A percentile compares a stretch with the other conserved stretches of the same genome.
Conservation (phyloP, 2,797 vertebrate genomes). For the Halcyon chelicuti region DNA sequence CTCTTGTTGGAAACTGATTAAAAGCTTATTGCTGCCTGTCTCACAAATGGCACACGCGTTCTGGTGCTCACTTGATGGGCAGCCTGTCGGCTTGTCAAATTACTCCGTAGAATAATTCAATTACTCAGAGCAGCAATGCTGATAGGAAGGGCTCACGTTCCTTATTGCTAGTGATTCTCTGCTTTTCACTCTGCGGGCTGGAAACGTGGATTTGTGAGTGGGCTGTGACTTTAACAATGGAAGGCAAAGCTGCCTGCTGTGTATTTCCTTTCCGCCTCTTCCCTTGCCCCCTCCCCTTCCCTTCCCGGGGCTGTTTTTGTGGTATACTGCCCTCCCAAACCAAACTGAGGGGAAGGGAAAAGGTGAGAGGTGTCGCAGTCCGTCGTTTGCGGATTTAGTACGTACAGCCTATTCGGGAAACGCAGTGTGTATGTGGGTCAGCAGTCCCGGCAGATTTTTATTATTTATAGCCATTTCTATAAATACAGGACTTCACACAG, state of each 20-base stretch:
- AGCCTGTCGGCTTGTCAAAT: conserved; percentile 21
- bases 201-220: background rate
- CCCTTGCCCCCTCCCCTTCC: background rate
- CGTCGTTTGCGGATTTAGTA: background rate
- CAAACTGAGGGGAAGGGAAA: background rate
- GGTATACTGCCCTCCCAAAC: background rate
- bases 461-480: conserved; percentile 64
- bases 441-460: conserved; percentile 32
- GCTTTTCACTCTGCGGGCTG: conserved; percentile 4
- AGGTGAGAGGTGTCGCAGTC: background rate
- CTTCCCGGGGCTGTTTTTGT: conserved; percentile 17
- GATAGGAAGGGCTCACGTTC: background rate
- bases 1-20: conserved; percentile 35
- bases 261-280: conserved; percentile 18
- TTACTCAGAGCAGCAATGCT: background rate
- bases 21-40: background rate
- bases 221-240: conserved; percentile 57
- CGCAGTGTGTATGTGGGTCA: conserved; percentile 20
- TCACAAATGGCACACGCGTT: background rate
- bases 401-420: background rate
- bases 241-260: conserved; percentile 3
- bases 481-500: conserved; percentile 34
- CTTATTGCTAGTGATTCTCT: background rate
- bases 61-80: conserved; percentile 26
- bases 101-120: background rate